Conservation (phyloP, 1,140 invertebrate genomes). For the Zaprionus ornatus region DNA sequence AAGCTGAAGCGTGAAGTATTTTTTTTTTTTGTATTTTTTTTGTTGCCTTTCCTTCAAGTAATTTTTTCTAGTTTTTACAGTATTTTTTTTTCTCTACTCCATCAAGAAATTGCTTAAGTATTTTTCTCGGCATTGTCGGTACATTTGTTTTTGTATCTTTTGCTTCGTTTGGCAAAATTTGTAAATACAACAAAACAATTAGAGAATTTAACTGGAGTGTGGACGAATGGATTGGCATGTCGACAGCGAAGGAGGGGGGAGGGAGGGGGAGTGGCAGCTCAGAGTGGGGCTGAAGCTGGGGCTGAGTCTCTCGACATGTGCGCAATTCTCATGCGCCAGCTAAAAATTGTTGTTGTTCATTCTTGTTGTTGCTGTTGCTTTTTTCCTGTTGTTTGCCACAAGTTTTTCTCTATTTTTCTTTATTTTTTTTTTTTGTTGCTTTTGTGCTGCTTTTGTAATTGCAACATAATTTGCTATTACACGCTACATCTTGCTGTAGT, state of each 20-base stretch:
- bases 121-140: neutral
- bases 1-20: slow-evolving; percentile 42
- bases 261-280: neutral
- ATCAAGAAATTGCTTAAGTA: slow-evolving; percentile 20
- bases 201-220: slow-evolving; percentile 48
- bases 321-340: slow-evolving; percentile 55
- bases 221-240: slow-evolving; percentile 7
- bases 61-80: neutral
- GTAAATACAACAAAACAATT: slow-evolving; percentile 66
- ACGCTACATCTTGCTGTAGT: slow-evolving; percentile 59
- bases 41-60: neutral
- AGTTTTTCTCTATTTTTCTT: slow-evolving; percentile 34
- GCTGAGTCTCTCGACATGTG: slow-evolving; percentile 46
- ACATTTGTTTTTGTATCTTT: slow-evolving; percentile 9
- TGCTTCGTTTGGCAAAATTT: slow-evolving; percentile 7
- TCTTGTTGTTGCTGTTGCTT: slow-evolving; percentile 23
- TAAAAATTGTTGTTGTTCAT: slow-evolving; percentile 39
- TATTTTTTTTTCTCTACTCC: neutral
- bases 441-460: slow-evolving; percentile 77
- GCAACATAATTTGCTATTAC: slow-evolving; percentile 82
- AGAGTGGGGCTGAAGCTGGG: neutral
- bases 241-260: neutral
- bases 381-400: slow-evolving; percentile 28
- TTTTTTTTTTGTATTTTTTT: neutral
- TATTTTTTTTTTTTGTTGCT: slow-evolving; percentile 59